These are phyloP conservation scores for Serilophus lunatus DNA, from an alignment of 2,113 vertebrate species.

Conservation along the genomic window DNA sequence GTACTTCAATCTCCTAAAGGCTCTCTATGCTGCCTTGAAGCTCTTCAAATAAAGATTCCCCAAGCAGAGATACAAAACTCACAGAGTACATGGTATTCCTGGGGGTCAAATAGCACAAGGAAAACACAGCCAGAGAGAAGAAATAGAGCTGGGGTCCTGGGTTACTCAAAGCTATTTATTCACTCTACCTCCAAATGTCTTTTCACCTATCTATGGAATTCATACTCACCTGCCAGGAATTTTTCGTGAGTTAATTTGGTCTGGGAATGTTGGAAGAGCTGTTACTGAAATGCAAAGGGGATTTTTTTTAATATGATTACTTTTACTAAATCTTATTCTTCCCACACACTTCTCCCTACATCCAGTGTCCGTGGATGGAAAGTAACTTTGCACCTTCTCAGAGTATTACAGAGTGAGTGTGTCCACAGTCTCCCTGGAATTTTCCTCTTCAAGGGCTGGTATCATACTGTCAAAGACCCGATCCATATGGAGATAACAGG, in stretches of 20 bases:
- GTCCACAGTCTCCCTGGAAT: constrained; percentile 1
- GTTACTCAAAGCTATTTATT: not conserved
- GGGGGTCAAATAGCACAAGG: not conserved
- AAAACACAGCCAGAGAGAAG: not conserved
- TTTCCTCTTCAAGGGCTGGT: not conserved
- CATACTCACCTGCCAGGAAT: not conserved
- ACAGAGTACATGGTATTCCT: not conserved
- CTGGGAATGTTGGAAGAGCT: not conserved
- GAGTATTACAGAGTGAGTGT: not conserved
- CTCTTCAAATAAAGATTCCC: not conserved
- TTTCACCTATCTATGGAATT: constrained; percentile 26
- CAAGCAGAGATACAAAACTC: not conserved
- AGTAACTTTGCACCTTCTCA: not conserved
- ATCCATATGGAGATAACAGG: constrained; percentile 25
- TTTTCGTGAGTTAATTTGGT: not conserved
- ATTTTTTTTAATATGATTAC: not conserved
- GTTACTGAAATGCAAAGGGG: not conserved
- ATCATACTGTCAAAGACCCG: not conserved
- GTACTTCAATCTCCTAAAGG: not conserved
- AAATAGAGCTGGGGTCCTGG: not conserved
- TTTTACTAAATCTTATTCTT: not conserved
- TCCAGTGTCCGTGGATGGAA: not conserved
- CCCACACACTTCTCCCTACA: not conserved
- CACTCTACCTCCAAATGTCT: not conserved
- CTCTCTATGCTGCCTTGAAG: not conserved